Evolutionary conservation across 2,113 vertebrate species (phyloP), one percentile per base, ranked within the genome.

Genomic region (Sphaerodactylus townsendi): DNA sequence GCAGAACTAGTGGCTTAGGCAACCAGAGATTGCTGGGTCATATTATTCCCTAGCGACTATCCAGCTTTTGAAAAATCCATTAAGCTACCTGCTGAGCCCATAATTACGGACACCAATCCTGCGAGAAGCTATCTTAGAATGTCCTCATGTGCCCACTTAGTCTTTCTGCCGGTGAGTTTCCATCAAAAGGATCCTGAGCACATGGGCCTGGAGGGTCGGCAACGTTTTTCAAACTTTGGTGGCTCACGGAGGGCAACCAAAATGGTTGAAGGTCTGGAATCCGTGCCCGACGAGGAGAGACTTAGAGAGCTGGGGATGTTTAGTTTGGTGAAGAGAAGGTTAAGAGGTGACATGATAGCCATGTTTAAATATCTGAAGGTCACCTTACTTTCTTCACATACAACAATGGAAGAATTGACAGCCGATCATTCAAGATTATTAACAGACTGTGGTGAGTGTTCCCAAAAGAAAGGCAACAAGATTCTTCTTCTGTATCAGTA

Each of bases 41-140:
- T 41, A 70, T 69, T 6, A 50, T 81, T 86, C 85, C 33, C 9
- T 2, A 1, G 44, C 41, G 84, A 87, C 21, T 70, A 35, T 3
- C 2, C 83, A 68, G 71, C n/a, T 70, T 70, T 11, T 50, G 28
- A 84, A 90, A 71, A 56, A 80, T 5, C 5, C 89, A 1, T 73
- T 59, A 37, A 28, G 14, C 50, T 80, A 50, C 5, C 14, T 56
- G 77, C 85, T 37, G 71, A 72, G 5, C 2, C 79, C n/a, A 50
- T 65, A 81, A 82, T 79, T 5, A 53, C 35, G 5, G 14, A 3
- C 72, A 41, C 72, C 73, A 59, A 70, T 59, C 65, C 2, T 65
- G n/a, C 19, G 64, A 1, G 56, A 64, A 85, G 46, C 74, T 19
- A 8, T 44, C 0, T 46, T 66, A 10, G 1, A 77, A 80, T 62